Base-by-base conservation (phyloP, 1,140 invertebrate species). In the Dermatophagoides farinae region DNA sequence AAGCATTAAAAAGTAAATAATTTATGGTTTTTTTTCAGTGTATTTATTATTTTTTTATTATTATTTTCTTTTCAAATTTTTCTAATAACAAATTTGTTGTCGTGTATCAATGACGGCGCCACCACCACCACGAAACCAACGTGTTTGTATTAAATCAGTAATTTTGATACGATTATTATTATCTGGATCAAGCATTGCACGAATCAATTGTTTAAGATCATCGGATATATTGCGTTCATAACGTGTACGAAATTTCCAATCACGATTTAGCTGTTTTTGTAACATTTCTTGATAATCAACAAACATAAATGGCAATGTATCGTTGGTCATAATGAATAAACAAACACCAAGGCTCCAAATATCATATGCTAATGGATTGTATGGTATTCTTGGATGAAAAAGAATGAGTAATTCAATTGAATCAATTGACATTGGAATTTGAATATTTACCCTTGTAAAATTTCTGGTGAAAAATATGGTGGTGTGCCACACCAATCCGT, bases 171-270 rank as follows among this genome's bases (percentile, higher is more conserved):
- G 77, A 25, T 81, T 71, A 9, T 79, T 82, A 25, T 85, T 77
- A 66, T 87, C 82, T 0, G 85, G 85, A 69, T 89, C 85, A 8
- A 88, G 70, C 63, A 88, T 81, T 57, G 81, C 79, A 4, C 77
- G 75, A 8, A 87, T 80, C 14, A 87, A 78, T 14, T 77, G 78
- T 72, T 85, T 84, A 0, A 82, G 82, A 8, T 76, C 68, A 0
- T 75, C 65, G 0, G 82, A 78, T 10, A 88, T 71, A 0, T 73
- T 76, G 18, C 82, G 78, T 38, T 78, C 73, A 10, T 85, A 77
- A 11, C 20, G 9, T 41, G 25, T 54, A 12, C 25, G 11, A 22
- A 60, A 58, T 18, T 58, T 25, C 10, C 18, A 86, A 63, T 83
- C 85, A 64, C 80, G 79, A 31, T 79, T 80, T 69, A 83, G 79